Evolutionary conservation across 2,797 vertebrate genomes (phyloP).

Genomic region (Nothura maculosa): DNA sequence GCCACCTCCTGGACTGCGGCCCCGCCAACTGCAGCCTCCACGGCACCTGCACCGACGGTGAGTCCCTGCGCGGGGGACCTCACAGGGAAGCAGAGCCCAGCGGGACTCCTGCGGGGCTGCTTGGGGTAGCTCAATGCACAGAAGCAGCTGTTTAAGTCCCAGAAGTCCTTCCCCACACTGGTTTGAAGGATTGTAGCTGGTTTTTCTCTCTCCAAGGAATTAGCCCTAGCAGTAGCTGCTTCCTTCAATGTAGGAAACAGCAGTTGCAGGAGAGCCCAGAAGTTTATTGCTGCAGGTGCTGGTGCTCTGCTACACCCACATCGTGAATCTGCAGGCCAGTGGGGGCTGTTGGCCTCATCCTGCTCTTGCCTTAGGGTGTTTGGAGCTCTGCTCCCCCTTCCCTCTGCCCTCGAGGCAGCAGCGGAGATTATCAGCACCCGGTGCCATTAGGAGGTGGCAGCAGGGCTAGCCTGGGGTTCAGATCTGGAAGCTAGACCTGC

Average conservation of each 20-base stretch:
- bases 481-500: not conserved
- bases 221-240: not conserved
- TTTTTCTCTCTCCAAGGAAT: not conserved
- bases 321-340: not conserved
- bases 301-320: not conserved
- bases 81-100: fast-evolving
- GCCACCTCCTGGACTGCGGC: constrained; percentile 84
- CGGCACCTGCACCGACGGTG: constrained; percentile 85
- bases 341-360: not conserved
- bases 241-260: not conserved
- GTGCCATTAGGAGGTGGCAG: not conserved
- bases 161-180: fast-evolving
- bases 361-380: fast-evolving
- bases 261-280: too few relatives aligned
- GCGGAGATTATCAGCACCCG: fast-evolving
- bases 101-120: too few relatives aligned
- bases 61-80: constrained; percentile 2
- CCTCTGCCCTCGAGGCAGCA: fast-evolving
- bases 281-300: not conserved
- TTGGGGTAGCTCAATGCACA: not conserved
- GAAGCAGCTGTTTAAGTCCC: not conserved
- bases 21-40: constrained; percentile 83
- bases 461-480: not conserved
- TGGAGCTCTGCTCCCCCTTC: not conserved
- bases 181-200: fast-evolving